Base-by-base conservation (phyloP, 2,888 invertebrate genomes). In the Heliconius aoede region DNA sequence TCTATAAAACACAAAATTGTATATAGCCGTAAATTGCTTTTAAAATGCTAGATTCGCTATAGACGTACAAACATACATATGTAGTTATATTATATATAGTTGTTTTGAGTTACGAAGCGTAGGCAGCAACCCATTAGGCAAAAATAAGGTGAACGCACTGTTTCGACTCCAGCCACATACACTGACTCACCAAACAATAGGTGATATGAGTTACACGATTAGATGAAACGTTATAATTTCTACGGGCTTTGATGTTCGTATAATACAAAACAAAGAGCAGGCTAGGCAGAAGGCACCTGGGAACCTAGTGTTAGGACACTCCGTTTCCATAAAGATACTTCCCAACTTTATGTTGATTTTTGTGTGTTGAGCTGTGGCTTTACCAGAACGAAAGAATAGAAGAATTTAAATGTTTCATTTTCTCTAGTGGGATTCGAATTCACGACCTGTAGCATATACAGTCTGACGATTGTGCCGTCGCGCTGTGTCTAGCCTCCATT, bases 91-190 rank as follows among this genome's bases (percentile, higher is more conserved):
- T 60, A 15, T 26, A 5, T 28, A 60, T 13, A 69, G 58, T 30
- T 30, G 46, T 68, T 67, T 32, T 32, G 32, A 51, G 28, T 30
- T 46, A 18, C 58, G 32, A 71, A 74, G 73, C 74, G 78, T 76
- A 76, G 58, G 80, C 72, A 76, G 76, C 61, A 64, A 69, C 51
- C 46, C 71, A 74, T 74, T 55, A 72, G 28, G 71, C 64, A 62
- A 51, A 64, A 77, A 75, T 69, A 60, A 77, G 79, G 79, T 79
- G 79, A 79, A 79, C 58, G 79, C 73, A 79, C 79, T 77, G 64
- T 75, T 79, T 79, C 58, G 79, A 72, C 69, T 71, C 64, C 55
- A 55, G 55, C 55, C n/a, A 55, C 55, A n/a, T 55, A 55, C 72
- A 74, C 60, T 79, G 79, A 79, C 32, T 79, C 77, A 79, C 28